Conservation (phyloP, 2,888 invertebrate genomes). For the Tipula unca region DNA sequence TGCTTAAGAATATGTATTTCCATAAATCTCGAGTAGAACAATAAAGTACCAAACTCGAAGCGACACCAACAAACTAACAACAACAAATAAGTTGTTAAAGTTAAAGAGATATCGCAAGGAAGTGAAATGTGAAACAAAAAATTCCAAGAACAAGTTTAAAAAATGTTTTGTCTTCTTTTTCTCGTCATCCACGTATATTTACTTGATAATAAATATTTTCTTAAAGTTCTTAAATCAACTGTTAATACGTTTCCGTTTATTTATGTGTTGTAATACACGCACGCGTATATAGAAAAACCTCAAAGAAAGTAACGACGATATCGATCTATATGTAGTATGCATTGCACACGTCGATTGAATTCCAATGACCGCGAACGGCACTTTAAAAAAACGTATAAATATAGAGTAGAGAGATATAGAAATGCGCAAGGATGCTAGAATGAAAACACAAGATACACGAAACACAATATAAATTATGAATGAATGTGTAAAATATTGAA, state of each 20-base stretch:
- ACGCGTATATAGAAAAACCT: neutral
- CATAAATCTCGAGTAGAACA: neutral
- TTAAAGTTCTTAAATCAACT: neutral
- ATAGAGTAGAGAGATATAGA: too few species aligned
- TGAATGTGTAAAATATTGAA: neutral
- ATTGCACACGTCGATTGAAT: neutral
- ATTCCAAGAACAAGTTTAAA: neutral
- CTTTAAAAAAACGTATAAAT: neutral
- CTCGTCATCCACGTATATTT: neutral
- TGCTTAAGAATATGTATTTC: neutral
- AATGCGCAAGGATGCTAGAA: neutral
- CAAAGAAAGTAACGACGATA: neutral
- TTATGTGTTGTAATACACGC: neutral
- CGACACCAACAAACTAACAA: neutral
- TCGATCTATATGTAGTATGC: neutral
- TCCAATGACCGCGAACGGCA: neutral
- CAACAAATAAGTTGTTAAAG: neutral
- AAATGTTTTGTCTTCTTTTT: neutral
- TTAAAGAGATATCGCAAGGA: neutral
- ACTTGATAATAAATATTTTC: neutral
- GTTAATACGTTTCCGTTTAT: neutral
- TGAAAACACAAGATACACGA: neutral
- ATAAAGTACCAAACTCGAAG: neutral
- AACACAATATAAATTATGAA: neutral
- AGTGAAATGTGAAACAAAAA: neutral